Conservation (phyloP, 1,140 invertebrate genomes). For the Anagrus nilaparvatae region DNA sequence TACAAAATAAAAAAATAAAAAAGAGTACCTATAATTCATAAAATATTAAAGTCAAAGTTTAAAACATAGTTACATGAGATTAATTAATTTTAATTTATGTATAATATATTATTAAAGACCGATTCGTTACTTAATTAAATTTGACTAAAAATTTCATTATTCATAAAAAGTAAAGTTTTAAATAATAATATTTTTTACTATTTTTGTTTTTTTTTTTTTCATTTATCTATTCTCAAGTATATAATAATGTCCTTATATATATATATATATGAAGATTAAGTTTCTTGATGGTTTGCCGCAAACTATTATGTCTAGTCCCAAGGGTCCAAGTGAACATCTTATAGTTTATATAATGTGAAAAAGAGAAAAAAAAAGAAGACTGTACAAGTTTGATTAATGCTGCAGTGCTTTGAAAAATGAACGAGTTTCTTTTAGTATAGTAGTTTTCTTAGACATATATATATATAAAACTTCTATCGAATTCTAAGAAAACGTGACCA, state of each 20-base stretch:
- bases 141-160: neutral
- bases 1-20: no score
- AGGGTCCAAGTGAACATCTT: neutral
- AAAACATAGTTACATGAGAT: no score
- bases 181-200: neutral
- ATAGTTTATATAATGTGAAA: neutral
- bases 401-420: slow-evolving; percentile 19
- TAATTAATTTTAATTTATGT: no score
- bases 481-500: slow-evolving; percentile 13
- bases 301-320: slow-evolving; percentile 5
- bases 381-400: slow-evolving; percentile 20
- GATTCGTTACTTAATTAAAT: neutral
- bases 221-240: neutral
- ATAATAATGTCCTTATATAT: neutral
- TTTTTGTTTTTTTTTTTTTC: neutral
- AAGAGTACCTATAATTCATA: no score
- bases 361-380: neutral
- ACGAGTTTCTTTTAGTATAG: slow-evolving; percentile 11
- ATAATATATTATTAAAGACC: no score
- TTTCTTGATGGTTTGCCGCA: neutral
- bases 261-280: slow-evolving; percentile 1
- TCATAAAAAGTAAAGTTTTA: neutral
- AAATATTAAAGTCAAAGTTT: no score
- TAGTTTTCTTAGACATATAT: slow-evolving; percentile 14
- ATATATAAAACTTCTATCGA: slow-evolving; percentile 1